Percentiles rank a stretch among this genome's conserved stretches.
Conservation (phyloP, 2,888 invertebrate species). For the Ditylenchus weischeri region DNA sequence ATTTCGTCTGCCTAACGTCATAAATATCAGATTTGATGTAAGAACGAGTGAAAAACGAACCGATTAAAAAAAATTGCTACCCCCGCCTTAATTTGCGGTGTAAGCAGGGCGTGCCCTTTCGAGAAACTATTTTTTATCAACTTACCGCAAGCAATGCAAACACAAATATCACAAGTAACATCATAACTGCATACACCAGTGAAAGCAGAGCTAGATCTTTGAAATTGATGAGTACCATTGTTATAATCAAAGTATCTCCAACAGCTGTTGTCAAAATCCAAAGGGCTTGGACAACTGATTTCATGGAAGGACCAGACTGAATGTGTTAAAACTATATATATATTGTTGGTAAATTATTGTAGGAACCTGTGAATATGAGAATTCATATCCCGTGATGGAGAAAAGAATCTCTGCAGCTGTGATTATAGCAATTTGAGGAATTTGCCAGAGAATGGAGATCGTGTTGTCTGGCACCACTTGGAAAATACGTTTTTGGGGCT, state of each 20-base stretch:
- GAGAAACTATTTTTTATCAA: neutral
- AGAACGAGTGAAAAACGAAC: too few species aligned
- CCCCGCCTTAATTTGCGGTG: too few species aligned
- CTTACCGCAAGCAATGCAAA: slow-evolving; percentile 66
- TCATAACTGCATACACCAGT: slow-evolving; percentile 45
- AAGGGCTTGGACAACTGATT: slow-evolving; percentile 83
- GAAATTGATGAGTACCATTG: slow-evolving; percentile 64
- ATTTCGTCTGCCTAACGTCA: too few species aligned
- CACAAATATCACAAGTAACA: slow-evolving; percentile 77
- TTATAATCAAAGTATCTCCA: slow-evolving; percentile 88
- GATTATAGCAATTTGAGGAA: slow-evolving; percentile 62
- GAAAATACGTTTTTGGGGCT: slow-evolving; percentile 18
- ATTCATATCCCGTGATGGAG: slow-evolving; percentile 62
- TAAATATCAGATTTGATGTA: too few species aligned
- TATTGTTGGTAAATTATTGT: neutral
- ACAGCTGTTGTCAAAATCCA: slow-evolving; percentile 89
- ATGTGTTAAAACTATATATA: slow-evolving; percentile 60
- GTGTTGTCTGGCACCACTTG: slow-evolving; percentile 39
- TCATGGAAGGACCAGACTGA: slow-evolving; percentile 83
- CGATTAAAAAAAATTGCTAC: too few species aligned
- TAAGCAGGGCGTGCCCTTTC: too few species aligned
- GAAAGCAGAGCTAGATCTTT: slow-evolving; percentile 44
- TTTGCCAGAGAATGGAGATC: slow-evolving; percentile 60
- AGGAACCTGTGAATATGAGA: slow-evolving; percentile 57
- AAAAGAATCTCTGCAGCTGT: slow-evolving; percentile 63